Percentiles rank a stretch among this genome's conserved stretches.
phyloP scores from a whole-genome alignment of 2,888 invertebrate genomes.

The Trachelus stipa region DNA sequence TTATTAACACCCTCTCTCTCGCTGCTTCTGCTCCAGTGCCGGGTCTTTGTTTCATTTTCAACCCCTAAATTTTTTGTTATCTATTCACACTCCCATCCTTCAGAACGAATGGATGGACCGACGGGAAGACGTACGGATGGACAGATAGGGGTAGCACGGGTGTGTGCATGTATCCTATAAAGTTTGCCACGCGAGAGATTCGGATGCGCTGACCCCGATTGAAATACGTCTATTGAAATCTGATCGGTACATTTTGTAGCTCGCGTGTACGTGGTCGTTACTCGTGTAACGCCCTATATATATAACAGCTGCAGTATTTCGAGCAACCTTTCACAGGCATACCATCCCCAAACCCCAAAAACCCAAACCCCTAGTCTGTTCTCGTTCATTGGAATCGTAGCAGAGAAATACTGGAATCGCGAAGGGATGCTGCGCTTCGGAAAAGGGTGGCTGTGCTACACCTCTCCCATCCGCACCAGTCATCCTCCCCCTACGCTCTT shows the following conservation, averaged over 20 bases:
- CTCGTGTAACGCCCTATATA: neutral
- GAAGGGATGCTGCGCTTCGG: neutral
- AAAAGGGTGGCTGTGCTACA: neutral
- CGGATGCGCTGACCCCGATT: conserved; percentile 44
- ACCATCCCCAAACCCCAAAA: neutral
- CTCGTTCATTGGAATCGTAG: neutral
- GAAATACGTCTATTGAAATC: conserved; percentile 46
- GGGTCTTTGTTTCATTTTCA: neutral
- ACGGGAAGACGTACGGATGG: neutral
- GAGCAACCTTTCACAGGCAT: neutral
- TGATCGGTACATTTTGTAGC: conserved; percentile 38
- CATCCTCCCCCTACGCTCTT: neutral
- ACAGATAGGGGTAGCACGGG: neutral
- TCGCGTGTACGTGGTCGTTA: conserved; percentile 4
- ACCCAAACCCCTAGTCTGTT: neutral
- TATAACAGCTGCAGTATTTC: neutral
- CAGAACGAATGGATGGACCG: too few species aligned
- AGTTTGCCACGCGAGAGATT: conserved; percentile 30
- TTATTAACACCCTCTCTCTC: neutral
- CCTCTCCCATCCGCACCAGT: neutral
- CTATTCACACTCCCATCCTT: neutral
- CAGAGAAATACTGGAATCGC: neutral
- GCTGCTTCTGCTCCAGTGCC: neutral
- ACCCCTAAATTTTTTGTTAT: neutral
- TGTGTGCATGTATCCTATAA: neutral